Base-by-base conservation (phyloP, 2,113 vertebrate species). In the Notothenia rossii region DNA sequence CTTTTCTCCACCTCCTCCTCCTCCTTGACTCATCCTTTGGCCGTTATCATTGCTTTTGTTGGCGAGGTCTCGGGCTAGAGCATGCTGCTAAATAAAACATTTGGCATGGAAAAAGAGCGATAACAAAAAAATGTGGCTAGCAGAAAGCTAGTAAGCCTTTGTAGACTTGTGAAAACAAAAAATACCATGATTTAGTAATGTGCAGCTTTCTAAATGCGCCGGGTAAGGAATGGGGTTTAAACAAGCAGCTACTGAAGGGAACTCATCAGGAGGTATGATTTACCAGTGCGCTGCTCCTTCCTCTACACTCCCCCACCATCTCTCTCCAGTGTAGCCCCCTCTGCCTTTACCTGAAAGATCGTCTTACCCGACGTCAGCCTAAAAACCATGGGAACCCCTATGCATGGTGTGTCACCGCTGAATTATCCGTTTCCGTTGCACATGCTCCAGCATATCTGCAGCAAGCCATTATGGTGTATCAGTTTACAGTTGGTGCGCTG, bases 341-440 rank as follows among this genome's bases (percentile, higher is more conserved):
- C 36, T 18, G 69, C 70, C 60, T 75, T 77, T 86, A 94, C 87
- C 92, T 89, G 86, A 88, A 64, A 81, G 86, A 93, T 92, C 88
- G 45, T 56, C 84, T 93, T 91, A 88, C 89, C 84, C 75, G 83
- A 84, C 77, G 69, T 91, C 89, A 87, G 90, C 88, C 86, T 81
- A 81, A 91, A 89, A 91, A 89, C 84, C 86, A 86, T 86, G 85
- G 86, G 87, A 92, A 90, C 86, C 89, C 81, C 81, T 86, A 66
- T 79, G 86, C 90, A 74, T 75, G 40, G 69, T 83, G 86, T 91
- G 87, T 92, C 90, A 90, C 88, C 83, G 74, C 84, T 90, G 93
- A 92, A 92, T 94, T 91, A 92, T 91, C 85, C 87, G 80, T 92
- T 94, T 91, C 89, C 86, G 82, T 85, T 88, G 88, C 90, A 91